Evolutionary conservation across 2,797 vertebrate genomes (phyloP), one percentile per base, ranked within the genome.

Genomic region (Coreius guichenoti): DNA sequence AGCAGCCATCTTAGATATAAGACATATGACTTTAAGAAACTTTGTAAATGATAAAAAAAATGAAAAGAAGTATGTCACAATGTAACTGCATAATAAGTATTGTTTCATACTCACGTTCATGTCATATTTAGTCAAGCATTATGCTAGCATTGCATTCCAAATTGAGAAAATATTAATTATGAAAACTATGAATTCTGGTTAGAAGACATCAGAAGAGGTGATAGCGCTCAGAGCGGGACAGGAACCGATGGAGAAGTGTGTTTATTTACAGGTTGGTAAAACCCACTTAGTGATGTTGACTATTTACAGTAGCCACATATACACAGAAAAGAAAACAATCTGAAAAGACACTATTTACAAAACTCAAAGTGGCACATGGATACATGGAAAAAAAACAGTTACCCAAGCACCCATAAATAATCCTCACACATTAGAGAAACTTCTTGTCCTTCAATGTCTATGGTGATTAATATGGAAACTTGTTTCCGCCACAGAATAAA

Each of bases 241-340:
- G 29, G 19, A 75, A 54, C 29, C 1, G 26, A 45, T 13, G 0
- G 7, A 73, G 14, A 33, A 75, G 47, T 3, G 8, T 21, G 49
- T 75, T 75, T 54, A 36, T 75, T 75, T 54, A 33, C 49, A 54
- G 19, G n/a, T 49, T 73, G 14, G 5, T 23, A 23, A 33, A 75
- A 23, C 11, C 29, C 73, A 54, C 73, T 75, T 33, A n/a, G 33
- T 21, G n/a, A 21, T 79, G 77, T 45, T 65, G 39, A 79, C 33
- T 63, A 45, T 79, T 79, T 65, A 79, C 58, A 47, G 39, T 14
- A 29, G 77, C 3, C 17, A 43, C 5, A 45, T 54, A 67, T 17
- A 67, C 19, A 36, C 31, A 16, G 23, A 49, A 23, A 8, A 33
- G 29, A 29, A 73, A 73, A 26, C 4, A 12, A 51, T 51, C 26